A percentile compares a stretch with the other conserved stretches of the same genome.
These are phyloP conservation scores for Panagrolaimus sp. DNA, from an alignment of 1,140 invertebrate genomes.

Conservation along the genomic window DNA sequence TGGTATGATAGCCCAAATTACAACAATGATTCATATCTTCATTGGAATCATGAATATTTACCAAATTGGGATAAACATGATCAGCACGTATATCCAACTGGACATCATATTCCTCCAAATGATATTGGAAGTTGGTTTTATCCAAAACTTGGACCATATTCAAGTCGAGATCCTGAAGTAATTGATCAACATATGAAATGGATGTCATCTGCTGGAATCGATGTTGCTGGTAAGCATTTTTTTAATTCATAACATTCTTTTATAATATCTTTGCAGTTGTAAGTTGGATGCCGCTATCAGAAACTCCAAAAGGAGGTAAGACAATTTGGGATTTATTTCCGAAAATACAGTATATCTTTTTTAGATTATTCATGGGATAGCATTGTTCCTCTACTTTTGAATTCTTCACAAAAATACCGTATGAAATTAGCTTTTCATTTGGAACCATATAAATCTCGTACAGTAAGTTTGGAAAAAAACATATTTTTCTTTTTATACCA, in stretches of 20 bases:
- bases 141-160: constrained; percentile 63
- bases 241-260: no score
- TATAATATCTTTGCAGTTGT: no score
- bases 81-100: constrained; percentile 53
- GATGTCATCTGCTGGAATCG: constrained; percentile 48
- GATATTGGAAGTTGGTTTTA: constrained; percentile 64
- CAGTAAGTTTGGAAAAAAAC: no score
- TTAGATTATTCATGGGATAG: constrained; percentile 45
- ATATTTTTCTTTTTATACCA: neutral
- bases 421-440: constrained; percentile 63
- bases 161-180: constrained; percentile 60
- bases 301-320: constrained; percentile 39
- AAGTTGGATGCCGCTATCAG: constrained; percentile 43
- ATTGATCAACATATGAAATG: constrained; percentile 61
- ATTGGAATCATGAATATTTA: constrained; percentile 63
- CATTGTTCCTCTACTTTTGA: constrained; percentile 43
- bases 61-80: constrained; percentile 61
- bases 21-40: constrained; percentile 60
- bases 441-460: constrained; percentile 62
- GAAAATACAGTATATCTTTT: constrained; percentile 20
- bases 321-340: constrained; percentile 8
- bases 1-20: constrained; percentile 62
- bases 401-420: constrained; percentile 59
- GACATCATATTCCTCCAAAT: constrained; percentile 60
- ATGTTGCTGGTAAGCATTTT: no score